Conservation (phyloP, 2,888 invertebrate genomes). For the Morpho achilles region DNA sequence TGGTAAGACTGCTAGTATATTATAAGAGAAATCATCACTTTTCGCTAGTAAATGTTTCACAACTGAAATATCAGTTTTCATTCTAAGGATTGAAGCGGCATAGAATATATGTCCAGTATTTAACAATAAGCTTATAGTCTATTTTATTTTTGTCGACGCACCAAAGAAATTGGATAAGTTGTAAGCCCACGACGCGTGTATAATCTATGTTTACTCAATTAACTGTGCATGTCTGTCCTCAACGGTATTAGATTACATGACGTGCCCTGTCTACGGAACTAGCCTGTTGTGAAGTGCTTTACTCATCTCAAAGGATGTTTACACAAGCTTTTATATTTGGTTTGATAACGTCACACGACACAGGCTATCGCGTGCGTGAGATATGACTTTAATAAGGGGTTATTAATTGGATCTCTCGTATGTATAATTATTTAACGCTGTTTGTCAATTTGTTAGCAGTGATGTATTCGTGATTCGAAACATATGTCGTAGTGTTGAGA, state of each 20-base stretch:
- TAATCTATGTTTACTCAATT: constrained; percentile 58
- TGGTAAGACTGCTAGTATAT: too few relatives aligned
- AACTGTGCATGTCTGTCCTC: constrained; percentile 53
- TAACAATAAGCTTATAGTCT: constrained; percentile 3
- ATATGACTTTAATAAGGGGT: too few relatives aligned
- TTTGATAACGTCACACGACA: constrained; percentile 42
- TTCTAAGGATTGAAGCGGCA: too few relatives aligned
- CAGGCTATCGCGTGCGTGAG: not conserved
- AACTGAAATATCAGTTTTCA: too few relatives aligned
- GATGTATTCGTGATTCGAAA: too few relatives aligned
- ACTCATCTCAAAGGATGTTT: constrained; percentile 37
- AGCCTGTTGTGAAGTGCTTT: constrained; percentile 37
- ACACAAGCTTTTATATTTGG: constrained; percentile 40
- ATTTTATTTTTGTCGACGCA: constrained; percentile 15
- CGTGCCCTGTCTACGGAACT: constrained; percentile 45
- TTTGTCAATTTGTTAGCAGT: too few relatives aligned
- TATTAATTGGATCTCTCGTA: too few relatives aligned
- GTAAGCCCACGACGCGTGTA: constrained; percentile 48
- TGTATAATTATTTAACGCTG: not conserved
- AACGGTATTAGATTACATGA: constrained; percentile 59
- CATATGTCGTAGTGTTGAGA: too few relatives aligned
- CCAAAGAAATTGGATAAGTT: constrained; percentile 43
- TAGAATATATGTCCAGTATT: too few relatives aligned
- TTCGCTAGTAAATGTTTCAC: too few relatives aligned
- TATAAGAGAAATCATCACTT: too few relatives aligned